Evolutionary conservation across 1,140 invertebrate species (phyloP).

Genomic region (Bombus turneri): DNA sequence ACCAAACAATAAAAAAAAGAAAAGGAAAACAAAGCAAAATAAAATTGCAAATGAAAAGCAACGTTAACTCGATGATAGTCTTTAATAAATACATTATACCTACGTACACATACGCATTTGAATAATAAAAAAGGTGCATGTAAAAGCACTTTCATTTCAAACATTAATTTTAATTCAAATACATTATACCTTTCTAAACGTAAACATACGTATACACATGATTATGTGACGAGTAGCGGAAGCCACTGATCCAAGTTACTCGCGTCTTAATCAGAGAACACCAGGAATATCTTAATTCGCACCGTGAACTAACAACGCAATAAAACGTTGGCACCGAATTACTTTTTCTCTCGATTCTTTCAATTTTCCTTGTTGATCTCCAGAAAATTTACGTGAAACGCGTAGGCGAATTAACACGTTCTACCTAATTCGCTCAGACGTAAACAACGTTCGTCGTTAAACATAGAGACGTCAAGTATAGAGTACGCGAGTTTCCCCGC

Average conservation of each 20-base stretch:
- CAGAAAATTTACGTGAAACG: background rate
- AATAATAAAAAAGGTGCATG: too few relatives aligned
- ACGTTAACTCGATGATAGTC: too few relatives aligned
- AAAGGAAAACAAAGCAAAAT: too few relatives aligned
- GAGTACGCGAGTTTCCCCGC: background rate
- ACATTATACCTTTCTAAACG: too few relatives aligned
- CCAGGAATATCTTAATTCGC: slow-evolving; percentile 1
- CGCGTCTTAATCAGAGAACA: background rate
- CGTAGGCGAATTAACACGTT: background rate
- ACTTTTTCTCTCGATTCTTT: background rate
- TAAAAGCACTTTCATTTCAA: too few relatives aligned
- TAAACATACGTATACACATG: too few relatives aligned
- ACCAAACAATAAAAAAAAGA: too few relatives aligned
- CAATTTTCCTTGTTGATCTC: slow-evolving; percentile 15
- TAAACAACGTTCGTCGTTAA: background rate
- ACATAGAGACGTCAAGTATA: background rate
- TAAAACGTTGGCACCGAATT: slow-evolving; percentile 32
- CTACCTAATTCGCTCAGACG: background rate
- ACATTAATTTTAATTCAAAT: too few relatives aligned
- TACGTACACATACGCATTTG: too few relatives aligned
- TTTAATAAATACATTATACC: too few relatives aligned
- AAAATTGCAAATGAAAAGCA: too few relatives aligned
- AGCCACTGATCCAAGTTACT: background rate
- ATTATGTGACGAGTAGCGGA: too few relatives aligned
- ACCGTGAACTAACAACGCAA: background rate